Evolutionary conservation across 2,888 invertebrate genomes (phyloP).

Genomic region (Leucoptera coffeella): DNA sequence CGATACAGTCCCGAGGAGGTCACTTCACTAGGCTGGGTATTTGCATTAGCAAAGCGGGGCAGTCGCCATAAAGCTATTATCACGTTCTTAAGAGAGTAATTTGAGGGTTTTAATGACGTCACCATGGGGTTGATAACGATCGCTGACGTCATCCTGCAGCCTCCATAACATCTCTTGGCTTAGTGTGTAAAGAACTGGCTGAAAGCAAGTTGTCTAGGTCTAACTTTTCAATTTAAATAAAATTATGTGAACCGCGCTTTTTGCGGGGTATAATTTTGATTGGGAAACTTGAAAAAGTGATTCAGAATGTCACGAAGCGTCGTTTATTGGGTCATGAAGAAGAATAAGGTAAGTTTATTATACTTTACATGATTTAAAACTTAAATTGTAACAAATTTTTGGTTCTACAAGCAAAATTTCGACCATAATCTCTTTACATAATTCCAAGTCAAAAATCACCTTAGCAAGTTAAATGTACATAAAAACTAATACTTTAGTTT

Average conservation of each 20-base stretch:
- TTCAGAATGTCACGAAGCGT: constrained; percentile 14
- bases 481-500: no score
- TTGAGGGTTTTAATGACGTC: constrained; percentile 24
- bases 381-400: no score
- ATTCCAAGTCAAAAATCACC: no score
- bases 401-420: no score
- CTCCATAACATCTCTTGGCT: no score
- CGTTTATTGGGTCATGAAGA: constrained; percentile 5
- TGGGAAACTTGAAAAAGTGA: constrained; percentile 6
- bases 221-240: no score
- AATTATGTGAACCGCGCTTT: no score
- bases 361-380: not conserved
- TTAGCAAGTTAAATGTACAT: no score
- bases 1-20: not conserved
- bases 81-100: constrained; percentile 11
- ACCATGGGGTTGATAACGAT: constrained; percentile 28
- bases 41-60: not conserved
- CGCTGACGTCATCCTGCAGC: constrained; percentile 30
- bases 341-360: constrained; percentile 21
- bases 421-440: no score
- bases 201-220: no score
- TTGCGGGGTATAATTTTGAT: no score
- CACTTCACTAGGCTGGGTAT: not conserved
- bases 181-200: no score
- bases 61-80: not conserved